phyloP scores from a whole-genome alignment of 2,113 vertebrate species.

The Syngnathus scovelli region DNA sequence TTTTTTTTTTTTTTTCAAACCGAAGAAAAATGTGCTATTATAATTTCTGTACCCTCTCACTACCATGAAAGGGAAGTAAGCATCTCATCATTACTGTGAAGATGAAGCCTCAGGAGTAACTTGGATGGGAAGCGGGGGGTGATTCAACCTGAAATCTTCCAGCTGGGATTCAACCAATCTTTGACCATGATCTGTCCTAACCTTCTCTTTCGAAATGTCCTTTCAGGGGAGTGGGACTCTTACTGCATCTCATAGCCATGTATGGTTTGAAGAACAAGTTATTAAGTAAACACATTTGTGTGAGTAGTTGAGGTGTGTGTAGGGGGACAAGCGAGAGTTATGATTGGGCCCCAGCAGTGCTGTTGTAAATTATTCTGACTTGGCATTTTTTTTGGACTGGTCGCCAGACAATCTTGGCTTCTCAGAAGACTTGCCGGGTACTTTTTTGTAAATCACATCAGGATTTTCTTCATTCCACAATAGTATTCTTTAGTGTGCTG shows the following conservation, averaged over 20 bases:
- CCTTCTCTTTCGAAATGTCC: constrained; percentile 43
- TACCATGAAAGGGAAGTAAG: constrained; percentile 1
- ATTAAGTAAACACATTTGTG: constrained; percentile 54
- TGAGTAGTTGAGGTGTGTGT: constrained; percentile 31
- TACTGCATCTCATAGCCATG: constrained; percentile 48
- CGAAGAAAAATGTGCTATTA: neutral
- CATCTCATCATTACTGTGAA: neutral
- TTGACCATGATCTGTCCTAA: constrained; percentile 1
- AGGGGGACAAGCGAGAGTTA: constrained; percentile 15
- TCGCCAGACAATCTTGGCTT: too few species aligned
- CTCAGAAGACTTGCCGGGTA: neutral
- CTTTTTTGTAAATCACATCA: neutral
- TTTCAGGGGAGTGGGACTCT: constrained; percentile 53
- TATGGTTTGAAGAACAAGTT: constrained; percentile 44
- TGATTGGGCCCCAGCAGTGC: constrained; percentile 33
- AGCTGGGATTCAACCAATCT: neutral
- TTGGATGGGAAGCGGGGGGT: neutral
- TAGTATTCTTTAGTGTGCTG: constrained; percentile 32
- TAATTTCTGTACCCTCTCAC: neutral
- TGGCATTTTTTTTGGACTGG: constrained; percentile 26
- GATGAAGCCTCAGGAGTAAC: neutral
- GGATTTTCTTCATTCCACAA: neutral
- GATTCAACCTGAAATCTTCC: neutral
- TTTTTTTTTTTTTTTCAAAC: neutral
- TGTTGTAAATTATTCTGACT: constrained; percentile 35